Evolutionary conservation across 1,140 invertebrate species (phyloP).

Genomic region (Bombyx mandarina): DNA sequence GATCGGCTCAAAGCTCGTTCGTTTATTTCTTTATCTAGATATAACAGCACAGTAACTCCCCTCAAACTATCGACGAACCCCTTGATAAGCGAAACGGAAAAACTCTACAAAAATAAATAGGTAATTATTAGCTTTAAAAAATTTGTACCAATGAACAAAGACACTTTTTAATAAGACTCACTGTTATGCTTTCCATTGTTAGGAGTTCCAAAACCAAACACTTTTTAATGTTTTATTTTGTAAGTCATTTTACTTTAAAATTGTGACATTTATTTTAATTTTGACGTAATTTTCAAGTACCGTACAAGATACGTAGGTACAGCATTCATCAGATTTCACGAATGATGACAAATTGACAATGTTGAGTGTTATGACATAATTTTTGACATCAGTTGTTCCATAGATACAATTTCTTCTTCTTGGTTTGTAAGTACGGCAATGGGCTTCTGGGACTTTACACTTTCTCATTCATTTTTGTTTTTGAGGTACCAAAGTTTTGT

Average conservation of each 20-base stretch:
- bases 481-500: too few relatives aligned
- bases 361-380: too few relatives aligned
- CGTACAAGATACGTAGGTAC: neutral
- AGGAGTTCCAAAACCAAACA: neutral
- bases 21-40: conserved; percentile 80
- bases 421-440: too few relatives aligned
- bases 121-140: conserved; percentile 11
- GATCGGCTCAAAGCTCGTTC: conserved; percentile 72
- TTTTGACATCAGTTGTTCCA: too few relatives aligned
- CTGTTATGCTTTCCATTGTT: conserved; percentile 53
- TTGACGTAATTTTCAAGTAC: conserved; percentile 26
- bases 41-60: conserved; percentile 78
- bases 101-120: conserved; percentile 71
- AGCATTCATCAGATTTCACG: too few relatives aligned
- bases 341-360: too few relatives aligned
- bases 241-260: conserved; percentile 28
- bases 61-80: conserved; percentile 80
- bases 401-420: too few relatives aligned
- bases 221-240: conserved; percentile 11
- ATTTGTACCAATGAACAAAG: conserved; percentile 12
- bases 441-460: too few relatives aligned
- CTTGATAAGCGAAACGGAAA: conserved; percentile 74
- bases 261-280: conserved; percentile 12
- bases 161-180: conserved; percentile 20
- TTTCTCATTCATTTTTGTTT: too few relatives aligned